A percentile compares a stretch with the other conserved stretches of the same genome.
Conservation (phyloP, 2,888 invertebrate species). For the Ashinkailepas kermadecensis region DNA sequence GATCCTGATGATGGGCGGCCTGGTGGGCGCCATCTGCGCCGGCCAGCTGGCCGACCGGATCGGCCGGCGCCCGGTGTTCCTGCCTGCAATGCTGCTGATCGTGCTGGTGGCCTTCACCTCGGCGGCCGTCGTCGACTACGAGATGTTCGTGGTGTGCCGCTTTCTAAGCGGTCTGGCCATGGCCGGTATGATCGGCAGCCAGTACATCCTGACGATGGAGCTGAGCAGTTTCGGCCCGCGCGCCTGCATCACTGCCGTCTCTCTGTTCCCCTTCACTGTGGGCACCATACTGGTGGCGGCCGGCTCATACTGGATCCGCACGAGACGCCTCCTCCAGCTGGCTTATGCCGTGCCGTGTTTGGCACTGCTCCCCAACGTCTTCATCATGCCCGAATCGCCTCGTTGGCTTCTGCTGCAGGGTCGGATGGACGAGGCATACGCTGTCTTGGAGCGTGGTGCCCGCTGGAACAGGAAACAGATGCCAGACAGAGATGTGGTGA, state of each 20-base stretch:
- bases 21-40: constrained; percentile 33
- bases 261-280: constrained; percentile 61
- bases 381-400: constrained; percentile 67
- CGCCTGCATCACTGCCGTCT: constrained; percentile 53
- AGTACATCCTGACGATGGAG: constrained; percentile 45
- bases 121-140: constrained; percentile 32
- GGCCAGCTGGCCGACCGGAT: constrained; percentile 33
- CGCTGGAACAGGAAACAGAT: background rate
- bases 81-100: constrained; percentile 32
- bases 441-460: background rate
- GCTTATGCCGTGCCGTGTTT: constrained; percentile 57
- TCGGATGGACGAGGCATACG: constrained; percentile 52
- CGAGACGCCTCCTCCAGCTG: constrained; percentile 61
- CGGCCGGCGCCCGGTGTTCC: constrained; percentile 33
- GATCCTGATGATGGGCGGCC: constrained; percentile 31
- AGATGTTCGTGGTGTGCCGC: constrained; percentile 33
- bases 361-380: constrained; percentile 49
- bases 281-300: constrained; percentile 58
- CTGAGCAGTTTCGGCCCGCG: constrained; percentile 53
- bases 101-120: constrained; percentile 31
- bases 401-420: constrained; percentile 67
- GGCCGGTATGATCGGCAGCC: constrained; percentile 26
- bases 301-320: constrained; percentile 56
- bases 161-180: constrained; percentile 29
- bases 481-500: background rate